These are phyloP conservation scores for Nematolebias whitei DNA, from an alignment of 2,113 vertebrate genomes.

Conservation along the genomic window DNA sequence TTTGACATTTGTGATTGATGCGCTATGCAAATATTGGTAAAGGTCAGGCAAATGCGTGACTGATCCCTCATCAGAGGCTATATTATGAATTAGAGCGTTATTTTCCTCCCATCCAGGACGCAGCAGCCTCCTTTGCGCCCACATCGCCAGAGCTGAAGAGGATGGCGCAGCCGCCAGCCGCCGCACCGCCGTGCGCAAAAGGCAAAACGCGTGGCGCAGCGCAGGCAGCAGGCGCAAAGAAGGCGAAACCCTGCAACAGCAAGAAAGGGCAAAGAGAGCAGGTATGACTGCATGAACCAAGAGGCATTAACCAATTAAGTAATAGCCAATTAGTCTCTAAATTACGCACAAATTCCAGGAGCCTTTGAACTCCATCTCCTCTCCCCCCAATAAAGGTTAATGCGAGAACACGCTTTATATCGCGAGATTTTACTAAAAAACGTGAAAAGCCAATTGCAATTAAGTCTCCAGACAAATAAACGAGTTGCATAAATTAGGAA, in stretches of 20 bases:
- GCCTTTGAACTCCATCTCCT: not conserved
- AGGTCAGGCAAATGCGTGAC: slow-evolving; percentile 39
- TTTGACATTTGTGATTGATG: slow-evolving; percentile 41
- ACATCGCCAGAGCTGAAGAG: slow-evolving; percentile 87
- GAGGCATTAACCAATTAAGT: not conserved
- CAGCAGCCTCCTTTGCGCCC: slow-evolving; percentile 85
- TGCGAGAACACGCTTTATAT: slow-evolving; percentile 20
- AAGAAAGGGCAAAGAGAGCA: slow-evolving; percentile 88
- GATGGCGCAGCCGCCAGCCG: slow-evolving; percentile 86
- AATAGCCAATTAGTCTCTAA: not conserved
- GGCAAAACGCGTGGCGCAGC: slow-evolving; percentile 66
- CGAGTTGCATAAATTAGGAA: too few relatives aligned
- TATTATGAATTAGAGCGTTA: slow-evolving; percentile 9
- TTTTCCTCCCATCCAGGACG: slow-evolving; percentile 76
- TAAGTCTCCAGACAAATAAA: not conserved
- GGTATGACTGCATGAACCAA: slow-evolving; percentile 66
- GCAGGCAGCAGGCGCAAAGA: slow-evolving; percentile 70
- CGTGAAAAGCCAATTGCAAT: too few relatives aligned
- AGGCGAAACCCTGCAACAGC: slow-evolving; percentile 82
- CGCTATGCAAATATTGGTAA: slow-evolving; percentile 41
- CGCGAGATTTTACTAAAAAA: slow-evolving; percentile 26
- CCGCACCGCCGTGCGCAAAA: slow-evolving; percentile 82
- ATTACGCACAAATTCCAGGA: not conserved
- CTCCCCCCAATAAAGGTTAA: not conserved
- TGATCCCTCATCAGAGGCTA: slow-evolving; percentile 32